Percentiles rank a stretch among this genome's conserved stretches.
Evolutionary conservation across 2,888 invertebrate genomes (phyloP).

Genomic region (Cybosia mesomella): DNA sequence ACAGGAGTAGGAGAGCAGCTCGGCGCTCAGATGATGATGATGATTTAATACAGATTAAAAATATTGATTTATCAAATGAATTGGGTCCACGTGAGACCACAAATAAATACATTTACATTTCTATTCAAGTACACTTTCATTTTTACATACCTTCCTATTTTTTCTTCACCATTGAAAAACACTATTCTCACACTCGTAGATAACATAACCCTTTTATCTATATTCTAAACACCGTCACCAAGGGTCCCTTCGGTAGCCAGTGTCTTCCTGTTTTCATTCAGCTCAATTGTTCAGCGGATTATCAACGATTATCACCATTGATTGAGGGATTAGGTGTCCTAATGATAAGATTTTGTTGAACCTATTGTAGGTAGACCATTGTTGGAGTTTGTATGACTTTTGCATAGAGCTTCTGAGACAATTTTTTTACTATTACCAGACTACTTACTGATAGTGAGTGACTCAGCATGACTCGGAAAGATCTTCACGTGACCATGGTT

Average conservation of each 20-base stretch:
- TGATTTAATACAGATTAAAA: too few relatives aligned
- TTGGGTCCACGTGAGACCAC: background rate
- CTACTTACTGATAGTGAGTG: background rate
- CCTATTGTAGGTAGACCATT: constrained; percentile 43
- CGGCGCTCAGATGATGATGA: too few relatives aligned
- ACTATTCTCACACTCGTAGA: constrained; percentile 17
- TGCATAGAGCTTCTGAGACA: constrained; percentile 46
- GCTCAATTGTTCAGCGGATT: constrained; percentile 71
- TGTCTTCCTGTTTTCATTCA: constrained; percentile 61
- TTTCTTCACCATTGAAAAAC: background rate
- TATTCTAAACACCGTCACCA: background rate
- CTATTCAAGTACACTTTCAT: too few relatives aligned
- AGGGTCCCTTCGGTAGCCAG: constrained; percentile 35
- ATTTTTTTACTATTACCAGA: background rate
- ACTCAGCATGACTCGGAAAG: background rate
- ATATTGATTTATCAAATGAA: too few relatives aligned
- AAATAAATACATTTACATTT: background rate
- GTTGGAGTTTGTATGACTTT: constrained; percentile 58
- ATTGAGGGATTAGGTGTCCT: constrained; percentile 71
- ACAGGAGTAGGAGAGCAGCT: too few relatives aligned
- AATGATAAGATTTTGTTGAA: constrained; percentile 75
- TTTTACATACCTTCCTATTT: background rate
- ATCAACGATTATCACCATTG: constrained; percentile 64
- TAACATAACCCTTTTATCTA: constrained; percentile 15
- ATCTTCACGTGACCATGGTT: too few relatives aligned